phyloP scores from a whole-genome alignment of 1,140 invertebrate genomes.

The Frieseomelitta varia region DNA sequence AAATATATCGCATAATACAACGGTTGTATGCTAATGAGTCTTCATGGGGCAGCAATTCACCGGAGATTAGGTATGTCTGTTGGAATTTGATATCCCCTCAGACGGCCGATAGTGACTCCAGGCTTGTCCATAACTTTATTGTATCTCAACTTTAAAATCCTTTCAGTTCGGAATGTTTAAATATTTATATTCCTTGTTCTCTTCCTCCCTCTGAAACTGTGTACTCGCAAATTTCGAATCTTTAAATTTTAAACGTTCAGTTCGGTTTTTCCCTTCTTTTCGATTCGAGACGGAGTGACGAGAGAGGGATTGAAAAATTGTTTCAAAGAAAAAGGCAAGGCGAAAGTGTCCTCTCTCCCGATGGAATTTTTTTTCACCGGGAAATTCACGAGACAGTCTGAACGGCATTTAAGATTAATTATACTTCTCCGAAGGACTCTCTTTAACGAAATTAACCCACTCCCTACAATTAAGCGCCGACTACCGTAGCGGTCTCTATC shows the following conservation, averaged over 20 bases:
- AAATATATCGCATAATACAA: background rate
- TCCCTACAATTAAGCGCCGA: conserved; percentile 58
- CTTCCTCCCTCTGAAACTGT: no score
- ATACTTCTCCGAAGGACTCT: conserved; percentile 51
- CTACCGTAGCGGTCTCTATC: conserved; percentile 24
- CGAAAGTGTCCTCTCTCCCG: no score
- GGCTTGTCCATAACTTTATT: no score
- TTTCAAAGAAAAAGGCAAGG: background rate
- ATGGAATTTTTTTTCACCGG: background rate
- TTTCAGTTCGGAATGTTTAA: no score
- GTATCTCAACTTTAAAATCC: no score
- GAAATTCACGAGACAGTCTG: conserved; percentile 19
- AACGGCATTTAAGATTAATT: conserved; percentile 60
- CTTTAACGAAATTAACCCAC: conserved; percentile 65
- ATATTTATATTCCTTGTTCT: no score
- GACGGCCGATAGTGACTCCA: background rate
- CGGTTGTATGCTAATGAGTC: background rate
- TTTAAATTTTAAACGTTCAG: background rate
- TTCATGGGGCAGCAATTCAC: background rate
- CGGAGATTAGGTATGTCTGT: background rate
- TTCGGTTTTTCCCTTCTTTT: no score
- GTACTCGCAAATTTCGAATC: no score
- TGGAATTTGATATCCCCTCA: background rate
- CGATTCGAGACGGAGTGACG: no score
- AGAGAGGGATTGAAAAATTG: background rate